Evolutionary conservation across 30 jellyfish, hydroid and myxozoan species (phyloP).

Genomic region (Aurelia aurita complex sp. Pacific): DNA sequence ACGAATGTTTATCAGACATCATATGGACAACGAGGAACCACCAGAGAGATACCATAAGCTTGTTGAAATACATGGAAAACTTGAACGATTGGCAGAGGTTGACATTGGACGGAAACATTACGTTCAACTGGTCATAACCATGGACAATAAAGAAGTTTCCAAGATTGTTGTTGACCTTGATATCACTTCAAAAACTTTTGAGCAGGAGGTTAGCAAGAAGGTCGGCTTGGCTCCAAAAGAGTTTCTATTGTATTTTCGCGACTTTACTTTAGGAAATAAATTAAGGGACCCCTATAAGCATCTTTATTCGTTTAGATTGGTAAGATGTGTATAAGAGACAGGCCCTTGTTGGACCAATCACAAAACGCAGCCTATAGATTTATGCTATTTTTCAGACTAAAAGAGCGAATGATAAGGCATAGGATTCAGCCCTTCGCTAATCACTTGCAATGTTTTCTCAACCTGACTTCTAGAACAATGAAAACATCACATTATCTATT

Average conservation of each 20-base stretch:
- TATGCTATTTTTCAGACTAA: no score
- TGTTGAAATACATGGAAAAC: constrained; percentile 69
- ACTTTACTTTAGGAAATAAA: neutral
- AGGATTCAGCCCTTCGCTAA: no score
- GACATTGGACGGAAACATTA: constrained; percentile 45
- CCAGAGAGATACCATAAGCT: constrained; percentile 89
- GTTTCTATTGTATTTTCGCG: constrained; percentile 37
- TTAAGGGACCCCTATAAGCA: constrained; percentile 4
- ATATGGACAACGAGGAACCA: constrained; percentile 61
- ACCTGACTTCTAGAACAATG: no score
- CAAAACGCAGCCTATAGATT: no score
- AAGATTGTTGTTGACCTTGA: constrained; percentile 53
- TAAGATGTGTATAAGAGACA: no score
- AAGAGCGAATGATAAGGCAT: no score
- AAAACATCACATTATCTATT: no score
- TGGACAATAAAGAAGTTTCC: constrained; percentile 18
- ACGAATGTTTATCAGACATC: constrained; percentile 77
- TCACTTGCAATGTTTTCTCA: no score
- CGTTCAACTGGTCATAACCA: neutral
- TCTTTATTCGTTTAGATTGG: constrained; percentile 22
- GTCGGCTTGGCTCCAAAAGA: constrained; percentile 41
- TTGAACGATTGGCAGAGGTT: constrained; percentile 81
- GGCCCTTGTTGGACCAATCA: no score
- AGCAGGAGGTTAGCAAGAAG: constrained; percentile 17
- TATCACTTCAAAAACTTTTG: neutral